Evolutionary conservation across 2,888 invertebrate genomes (phyloP), one percentile per base, ranked within the genome.

Genomic region (Tipula helvola): DNA sequence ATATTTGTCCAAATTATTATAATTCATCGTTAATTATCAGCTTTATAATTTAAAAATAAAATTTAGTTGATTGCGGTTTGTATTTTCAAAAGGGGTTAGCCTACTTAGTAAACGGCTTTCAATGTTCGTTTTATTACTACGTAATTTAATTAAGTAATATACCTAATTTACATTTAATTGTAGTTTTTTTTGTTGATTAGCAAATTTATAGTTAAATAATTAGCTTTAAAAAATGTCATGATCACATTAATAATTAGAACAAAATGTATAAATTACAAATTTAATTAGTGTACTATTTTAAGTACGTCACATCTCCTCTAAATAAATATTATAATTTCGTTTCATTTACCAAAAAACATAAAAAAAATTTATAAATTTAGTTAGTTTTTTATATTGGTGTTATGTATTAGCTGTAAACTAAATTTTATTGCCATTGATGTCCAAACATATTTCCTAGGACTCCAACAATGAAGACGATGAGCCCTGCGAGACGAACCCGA

Each of bases 381-480:
- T 71, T 71, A 71, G 71, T 71, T 28, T 52, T 71, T 71, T 28
- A 71, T 71, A 71, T 71, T 71, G 71, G 71, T 71, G 71, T 71
- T 28, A 71, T 28, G 28, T 71, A 71, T 71, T 71, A 71, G 18
- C 71, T 71, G 8, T 71, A 84, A 84, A 84, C n/a, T 39, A 84
- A 84, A 39, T 41, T 39, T 39, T 84, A 84, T 84, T 84, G 84
- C 84, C 84, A 84, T 84, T 84, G 84, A 84, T 84, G 84, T 84
- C 84, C 84, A 84, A 84, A 36, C 84, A 84, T 84, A 84, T 84
- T 84, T 84, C 84, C 16, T 84, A 84, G 84, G 84, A 84, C 84
- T 84, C 84, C 84, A 84, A 84, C 84, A 84, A 84, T 84, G 84
- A 84, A 84, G 84, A 84, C 41, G 84, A 84, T 39, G 41, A 36